These are phyloP conservation scores for Episyrphus balteatus DNA, from an alignment of 1,140 invertebrate genomes.

Conservation along the genomic window DNA sequence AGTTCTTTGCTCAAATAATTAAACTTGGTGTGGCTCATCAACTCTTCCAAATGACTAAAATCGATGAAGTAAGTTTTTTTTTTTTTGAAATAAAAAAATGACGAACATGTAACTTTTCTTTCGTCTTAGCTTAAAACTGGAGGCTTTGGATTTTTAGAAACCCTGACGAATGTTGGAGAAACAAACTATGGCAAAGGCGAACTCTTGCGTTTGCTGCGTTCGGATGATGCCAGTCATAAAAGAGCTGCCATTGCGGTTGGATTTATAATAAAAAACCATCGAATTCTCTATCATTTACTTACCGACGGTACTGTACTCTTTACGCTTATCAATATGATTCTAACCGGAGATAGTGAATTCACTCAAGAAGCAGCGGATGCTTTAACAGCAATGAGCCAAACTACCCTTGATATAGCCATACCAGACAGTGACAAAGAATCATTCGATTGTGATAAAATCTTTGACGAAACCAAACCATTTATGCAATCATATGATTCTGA, in stretches of 20 bases:
- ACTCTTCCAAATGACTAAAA: slow-evolving; percentile 28
- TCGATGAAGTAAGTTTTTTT: slow-evolving; percentile 18
- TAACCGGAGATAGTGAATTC: slow-evolving; percentile 24
- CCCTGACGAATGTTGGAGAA: slow-evolving; percentile 31
- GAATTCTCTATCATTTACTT: slow-evolving; percentile 28
- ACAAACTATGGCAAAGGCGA: slow-evolving; percentile 34
- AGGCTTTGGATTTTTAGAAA: slow-evolving; percentile 28
- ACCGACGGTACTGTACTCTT: slow-evolving; percentile 28
- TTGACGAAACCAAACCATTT: slow-evolving; percentile 9
- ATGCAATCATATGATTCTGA: slow-evolving; percentile 14
- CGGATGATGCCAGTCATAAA: slow-evolving; percentile 23
- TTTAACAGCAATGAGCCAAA: slow-evolving; percentile 24
- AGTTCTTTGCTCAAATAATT: slow-evolving; percentile 34
- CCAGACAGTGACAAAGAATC: slow-evolving; percentile 13
- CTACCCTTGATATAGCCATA: slow-evolving; percentile 23
- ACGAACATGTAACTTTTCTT: neutral
- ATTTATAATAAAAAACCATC: slow-evolving; percentile 29
- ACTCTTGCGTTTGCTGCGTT: slow-evolving; percentile 22
- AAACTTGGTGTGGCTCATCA: slow-evolving; percentile 32
- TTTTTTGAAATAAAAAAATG: neutral
- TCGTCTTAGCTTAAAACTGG: slow-evolving; percentile 22
- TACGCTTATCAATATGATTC: slow-evolving; percentile 23
- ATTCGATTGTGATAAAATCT: slow-evolving; percentile 1
- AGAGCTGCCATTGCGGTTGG: slow-evolving; percentile 30
- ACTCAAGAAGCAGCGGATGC: slow-evolving; percentile 28